A percentile compares a stretch with the other conserved stretches of the same genome.
These are phyloP conservation scores for Suricata suricatta DNA, from an alignment of 2,113 vertebrate species.

Conservation along the genomic window DNA sequence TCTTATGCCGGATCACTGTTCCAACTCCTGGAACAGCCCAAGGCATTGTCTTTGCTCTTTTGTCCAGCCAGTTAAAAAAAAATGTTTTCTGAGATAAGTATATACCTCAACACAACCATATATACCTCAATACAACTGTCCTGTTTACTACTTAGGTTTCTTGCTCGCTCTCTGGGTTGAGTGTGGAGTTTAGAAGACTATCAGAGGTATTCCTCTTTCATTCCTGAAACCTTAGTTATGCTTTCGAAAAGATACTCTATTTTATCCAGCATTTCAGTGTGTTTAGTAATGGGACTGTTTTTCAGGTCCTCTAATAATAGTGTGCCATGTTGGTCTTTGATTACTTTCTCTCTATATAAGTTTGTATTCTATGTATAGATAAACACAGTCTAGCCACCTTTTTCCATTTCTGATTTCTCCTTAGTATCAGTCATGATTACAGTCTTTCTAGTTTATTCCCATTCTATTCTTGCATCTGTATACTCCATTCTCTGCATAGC, in stretches of 20 bases:
- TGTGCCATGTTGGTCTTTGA: neutral
- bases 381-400: neutral
- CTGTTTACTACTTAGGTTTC: slow-evolving; percentile 28
- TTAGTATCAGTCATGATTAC: neutral
- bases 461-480: neutral
- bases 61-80: neutral
- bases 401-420: neutral
- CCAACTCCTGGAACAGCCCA: neutral
- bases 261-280: neutral
- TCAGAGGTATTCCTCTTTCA: neutral
- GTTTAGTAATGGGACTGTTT: neutral
- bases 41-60: neutral
- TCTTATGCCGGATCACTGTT: neutral
- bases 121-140: neutral
- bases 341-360: neutral
- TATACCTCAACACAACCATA: neutral
- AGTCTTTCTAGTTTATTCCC: neutral
- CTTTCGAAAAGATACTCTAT: neutral
- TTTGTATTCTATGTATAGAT: neutral
- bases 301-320: slow-evolving; percentile 3
- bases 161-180: neutral
- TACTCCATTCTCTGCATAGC: neutral
- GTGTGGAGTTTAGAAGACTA: neutral
- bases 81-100: neutral
- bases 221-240: slow-evolving; percentile 14